Evolutionary conservation across 1,140 invertebrate species (phyloP), one percentile per base, ranked within the genome.

Genomic region (Leucophenga varia): DNA sequence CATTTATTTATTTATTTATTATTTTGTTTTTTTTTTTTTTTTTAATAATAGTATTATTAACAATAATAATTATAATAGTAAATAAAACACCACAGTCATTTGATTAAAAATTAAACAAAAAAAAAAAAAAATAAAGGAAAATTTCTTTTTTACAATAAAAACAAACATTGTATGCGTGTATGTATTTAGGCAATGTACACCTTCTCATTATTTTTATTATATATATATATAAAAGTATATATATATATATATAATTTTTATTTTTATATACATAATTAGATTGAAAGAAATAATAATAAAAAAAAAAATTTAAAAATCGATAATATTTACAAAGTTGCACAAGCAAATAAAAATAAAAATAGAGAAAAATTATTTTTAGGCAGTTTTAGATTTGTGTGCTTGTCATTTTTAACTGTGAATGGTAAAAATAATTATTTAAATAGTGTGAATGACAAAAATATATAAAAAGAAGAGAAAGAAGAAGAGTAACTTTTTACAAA

Each of bases 71-170:
- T 63, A 58, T 67, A 65, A 70, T 71, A 71, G 68, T 71, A 68
- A 64, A 58, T 64, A 67, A 71, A 67, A 71, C 67, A 72, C 68
- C 67, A 72, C 67, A 72, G 68, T 72, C 67, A 67, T 64, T 38
- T 43, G 5, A 10, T 25, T 25, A 30, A 16, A 37, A 44, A 32
- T 57, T 54, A 55, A 49, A 47, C 49, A 54, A 49, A 49, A 57
- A 59, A 54, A 55, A 59, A 63, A 56, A 60, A 36, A 17, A 16
- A 49, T 25, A 19, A 40, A 28, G 34, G 22, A 21, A 21, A 19
- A 40, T 40, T 40, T 40, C 31, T 42, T 42, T 39, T 47, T 39
- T 47, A 47, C 38, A 47, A 47, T 36, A n/a, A n/a, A n/a, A n/a
- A n/a, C n/a, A n/a, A n/a, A n/a, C n/a, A n/a, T n/a, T n/a, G n/a